Evolutionary conservation across 2,797 vertebrate species (phyloP), one percentile per base, ranked within the genome.

Genomic region (Sebastes dallii): DNA sequence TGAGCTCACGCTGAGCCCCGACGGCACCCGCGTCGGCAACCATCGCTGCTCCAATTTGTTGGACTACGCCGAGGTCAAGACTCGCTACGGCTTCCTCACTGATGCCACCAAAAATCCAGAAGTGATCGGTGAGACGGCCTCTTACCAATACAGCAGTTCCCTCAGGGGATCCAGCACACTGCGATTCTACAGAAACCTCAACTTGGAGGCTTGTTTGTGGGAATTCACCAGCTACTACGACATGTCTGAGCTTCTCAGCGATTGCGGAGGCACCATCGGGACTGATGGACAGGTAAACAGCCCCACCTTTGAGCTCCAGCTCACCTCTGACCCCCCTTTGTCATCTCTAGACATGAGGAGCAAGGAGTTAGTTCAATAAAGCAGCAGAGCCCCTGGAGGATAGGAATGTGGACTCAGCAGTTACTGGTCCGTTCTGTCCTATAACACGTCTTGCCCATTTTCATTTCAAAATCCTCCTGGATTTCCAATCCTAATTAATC

Each of bases 1-100:
- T 22, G 97, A 99, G 85, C 94, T 99, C 80, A 98, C 97, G 0
- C 95, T 99, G 74, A 99, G 98, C 82, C 97, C 96, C 0, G 98
- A 99, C n/a, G 97, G 98, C 29, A 97, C 97, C 4, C 96, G 98
- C 9, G 96, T 96, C 22, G 98, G 97, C 52, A 97, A 98, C 92
- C 98, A 99, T 84, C 97, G 96, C 67, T 99, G 98, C 89, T 99
- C 98, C 84, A 99, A 99, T 91, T 91, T 99, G 68, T 84, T 99
- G 92, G 97, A 99, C 91, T 96, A 96, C 66, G 91, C 93, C 0
- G 98, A 99, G 94, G 95, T 98, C 64, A 96, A 93, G 84, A 99
- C 98, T 13, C 97, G 95, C 73, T 93, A 98, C 0, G 97, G 97
- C n/a, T 99, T 99, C 92, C 90, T 99, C 56, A 98, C 96, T 1